phyloP scores from a whole-genome alignment of 2,888 invertebrate genomes.

The Acanthosepion lycidas region DNA sequence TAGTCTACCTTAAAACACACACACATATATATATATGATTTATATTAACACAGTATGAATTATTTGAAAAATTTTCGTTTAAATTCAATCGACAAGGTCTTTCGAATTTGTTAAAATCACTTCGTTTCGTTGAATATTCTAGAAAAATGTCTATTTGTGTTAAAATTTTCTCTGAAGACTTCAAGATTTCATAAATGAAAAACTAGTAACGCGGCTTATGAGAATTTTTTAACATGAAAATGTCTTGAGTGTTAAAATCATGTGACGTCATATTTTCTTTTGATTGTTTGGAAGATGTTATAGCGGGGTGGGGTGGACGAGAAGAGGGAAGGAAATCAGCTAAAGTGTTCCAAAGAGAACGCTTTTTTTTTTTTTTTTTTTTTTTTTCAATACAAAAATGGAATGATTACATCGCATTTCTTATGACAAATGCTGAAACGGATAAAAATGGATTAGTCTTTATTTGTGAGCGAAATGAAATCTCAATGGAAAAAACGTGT shows the following conservation, averaged over 20 bases:
- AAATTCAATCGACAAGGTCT: no score
- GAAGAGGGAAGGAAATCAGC: background rate
- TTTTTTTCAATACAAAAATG: background rate
- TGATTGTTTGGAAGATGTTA: background rate
- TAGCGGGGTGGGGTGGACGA: background rate
- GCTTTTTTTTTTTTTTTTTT: background rate
- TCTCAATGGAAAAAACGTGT: no score
- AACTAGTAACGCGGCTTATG: background rate
- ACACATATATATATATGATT: no score
- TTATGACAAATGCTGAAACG: background rate
- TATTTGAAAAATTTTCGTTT: no score
- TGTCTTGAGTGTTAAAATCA: background rate
- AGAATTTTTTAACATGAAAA: background rate
- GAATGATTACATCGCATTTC: background rate
- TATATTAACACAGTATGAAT: no score
- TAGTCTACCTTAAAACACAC: no score
- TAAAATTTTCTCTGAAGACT: no score
- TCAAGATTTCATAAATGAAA: no score
- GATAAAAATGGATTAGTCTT: constrained; percentile 33
- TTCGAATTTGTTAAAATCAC: no score
- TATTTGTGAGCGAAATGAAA: background rate
- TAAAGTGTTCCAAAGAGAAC: constrained; percentile 9
- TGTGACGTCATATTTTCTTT: constrained; percentile 1
- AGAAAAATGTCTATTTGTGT: no score
- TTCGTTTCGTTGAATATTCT: no score